Evolutionary conservation across 1,140 invertebrate genomes (phyloP).

Genomic region (Lanistes nyassanus): DNA sequence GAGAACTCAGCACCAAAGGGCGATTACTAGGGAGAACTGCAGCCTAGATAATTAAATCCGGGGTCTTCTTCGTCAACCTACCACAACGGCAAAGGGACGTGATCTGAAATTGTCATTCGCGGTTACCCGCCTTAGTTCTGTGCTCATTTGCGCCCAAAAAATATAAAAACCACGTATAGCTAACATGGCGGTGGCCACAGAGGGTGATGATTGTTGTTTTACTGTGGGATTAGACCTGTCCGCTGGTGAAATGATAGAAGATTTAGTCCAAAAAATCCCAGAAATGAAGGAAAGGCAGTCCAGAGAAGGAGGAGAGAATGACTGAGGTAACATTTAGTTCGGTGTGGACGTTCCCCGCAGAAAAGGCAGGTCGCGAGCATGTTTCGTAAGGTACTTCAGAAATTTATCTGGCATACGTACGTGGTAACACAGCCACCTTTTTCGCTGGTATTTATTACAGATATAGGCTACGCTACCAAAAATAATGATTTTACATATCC

Average conservation of each 20-base stretch:
- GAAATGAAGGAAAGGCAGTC: too few species aligned
- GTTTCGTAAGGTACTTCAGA: neutral
- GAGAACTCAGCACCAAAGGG: constrained; percentile 16
- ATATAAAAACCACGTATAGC: too few species aligned
- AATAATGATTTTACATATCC: neutral
- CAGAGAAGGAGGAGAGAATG: too few species aligned
- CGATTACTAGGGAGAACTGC: constrained; percentile 9
- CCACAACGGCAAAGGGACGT: constrained; percentile 8
- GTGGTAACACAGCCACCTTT: neutral
- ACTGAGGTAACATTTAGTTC: too few species aligned
- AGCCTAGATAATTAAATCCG: constrained; percentile 17
- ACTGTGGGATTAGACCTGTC: too few species aligned
- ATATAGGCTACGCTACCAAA: neutral
- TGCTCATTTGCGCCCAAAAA: neutral
- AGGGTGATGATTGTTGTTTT: neutral
- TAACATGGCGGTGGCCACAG: neutral
- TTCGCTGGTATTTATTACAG: neutral
- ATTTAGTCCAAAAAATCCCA: neutral
- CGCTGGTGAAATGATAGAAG: neutral
- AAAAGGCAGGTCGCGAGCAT: neutral
- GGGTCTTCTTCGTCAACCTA: constrained; percentile 3
- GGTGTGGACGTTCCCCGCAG: too few species aligned
- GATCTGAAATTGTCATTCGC: constrained; percentile 18
- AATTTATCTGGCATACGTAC: neutral
- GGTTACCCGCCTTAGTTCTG: constrained; percentile 6